phyloP scores from a whole-genome alignment of 2,113 vertebrate species.

The Euleptes europaea region DNA sequence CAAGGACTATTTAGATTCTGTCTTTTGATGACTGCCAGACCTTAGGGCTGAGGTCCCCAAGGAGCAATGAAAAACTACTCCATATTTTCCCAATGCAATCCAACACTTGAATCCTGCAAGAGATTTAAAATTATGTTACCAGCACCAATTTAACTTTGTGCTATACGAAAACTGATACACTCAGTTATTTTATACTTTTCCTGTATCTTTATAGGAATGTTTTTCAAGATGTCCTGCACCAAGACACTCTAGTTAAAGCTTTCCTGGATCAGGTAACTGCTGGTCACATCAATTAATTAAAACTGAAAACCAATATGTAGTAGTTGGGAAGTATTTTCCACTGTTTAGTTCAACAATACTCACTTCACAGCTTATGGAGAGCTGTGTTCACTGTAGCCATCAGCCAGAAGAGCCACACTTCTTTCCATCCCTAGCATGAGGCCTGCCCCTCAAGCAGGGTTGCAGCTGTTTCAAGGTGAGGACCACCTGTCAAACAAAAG shows the following conservation, averaged over 20 bases:
- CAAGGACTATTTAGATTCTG: no score
- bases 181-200: background rate
- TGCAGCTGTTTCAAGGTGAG: no score
- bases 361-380: no score
- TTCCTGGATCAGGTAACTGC: slow-evolving; percentile 92
- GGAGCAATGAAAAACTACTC: background rate
- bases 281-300: slow-evolving; percentile 13
- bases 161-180: background rate
- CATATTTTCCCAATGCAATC: background rate
- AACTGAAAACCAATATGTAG: background rate
- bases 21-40: background rate
- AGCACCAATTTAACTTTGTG: background rate
- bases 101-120: background rate
- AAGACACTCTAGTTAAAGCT: slow-evolving; percentile 91
- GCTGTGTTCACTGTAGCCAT: no score
- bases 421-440: no score
- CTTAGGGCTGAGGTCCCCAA: background rate
- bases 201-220: slow-evolving; percentile 81
- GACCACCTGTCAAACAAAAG: no score
- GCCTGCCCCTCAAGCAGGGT: no score
- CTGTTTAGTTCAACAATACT: background rate
- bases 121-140: background rate
- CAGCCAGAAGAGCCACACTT: no score
- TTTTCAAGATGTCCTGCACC: slow-evolving; percentile 95
- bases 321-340: background rate